Evolutionary conservation across 30 jellyfish, hydroid and myxozoan genomes (phyloP), one percentile per base, ranked within the genome.

Genomic region (Aurelia sp.): DNA sequence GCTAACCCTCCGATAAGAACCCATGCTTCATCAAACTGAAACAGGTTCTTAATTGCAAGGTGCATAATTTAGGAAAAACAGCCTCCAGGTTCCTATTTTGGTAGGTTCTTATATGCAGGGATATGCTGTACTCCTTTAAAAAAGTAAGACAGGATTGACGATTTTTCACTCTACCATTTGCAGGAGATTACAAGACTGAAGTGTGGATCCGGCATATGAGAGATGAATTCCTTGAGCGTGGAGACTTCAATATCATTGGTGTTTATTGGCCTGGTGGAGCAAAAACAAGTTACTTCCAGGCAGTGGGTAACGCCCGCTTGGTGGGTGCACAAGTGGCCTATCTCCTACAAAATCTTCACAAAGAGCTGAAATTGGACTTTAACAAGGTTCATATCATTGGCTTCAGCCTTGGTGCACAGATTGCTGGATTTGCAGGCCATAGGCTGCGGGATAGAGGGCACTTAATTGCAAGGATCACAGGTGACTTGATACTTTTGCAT

Each of bases 331-430:
- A 72, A 51, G 58, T 84, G 24, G 83, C 96, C 13, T 52, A 85
- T 55, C 60, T 91, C 72, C 57, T 91, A 33, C 72, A 76, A 62
- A 52, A 53, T 17, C 75, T 91, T 5, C 84, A 66, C 16, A 76
- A 84, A 31, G 93, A 84, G 11, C 69, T 79, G 21, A 85, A 89
- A 22, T 13, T 92, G 88, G 48, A 50, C 44, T 64, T n/a, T 69
- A 33, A 41, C 30, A 80, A 57, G 20, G 67, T 87, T 17, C 97
- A 87, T 52, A 21, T 92, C 77, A 77, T 92, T 72, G 98, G 96
- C 27, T 92, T 86, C 65, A 87, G 97, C 17, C 85, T 92, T 63
- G 98, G 98, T 1, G 93, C 97, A 2, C 98, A 92, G 44, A 65
- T 79, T 35, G 88, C 92, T 24, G 97, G 97, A 12, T 92, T 35